phyloP scores from a whole-genome alignment of 2,113 vertebrate genomes.

The Anarrhichthys ocellatus region DNA sequence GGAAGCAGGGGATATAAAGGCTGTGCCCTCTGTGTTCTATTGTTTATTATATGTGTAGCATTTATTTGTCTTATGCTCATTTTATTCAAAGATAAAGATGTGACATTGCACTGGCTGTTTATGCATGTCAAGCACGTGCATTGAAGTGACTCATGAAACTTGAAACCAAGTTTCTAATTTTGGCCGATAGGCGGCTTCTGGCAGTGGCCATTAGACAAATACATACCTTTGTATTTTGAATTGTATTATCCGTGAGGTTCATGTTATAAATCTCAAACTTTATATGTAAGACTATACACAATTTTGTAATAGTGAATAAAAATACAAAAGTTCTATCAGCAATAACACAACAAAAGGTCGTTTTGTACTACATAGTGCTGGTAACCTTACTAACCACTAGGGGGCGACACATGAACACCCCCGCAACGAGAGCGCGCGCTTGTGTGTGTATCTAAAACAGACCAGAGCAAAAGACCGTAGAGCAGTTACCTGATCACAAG shows the following conservation, averaged over 20 bases:
- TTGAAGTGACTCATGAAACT: constrained; percentile 19
- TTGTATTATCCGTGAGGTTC: neutral
- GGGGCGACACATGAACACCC: constrained; percentile 58
- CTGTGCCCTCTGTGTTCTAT: neutral
- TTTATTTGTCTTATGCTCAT: neutral
- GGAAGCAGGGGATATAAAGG: neutral
- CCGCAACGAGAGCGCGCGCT: constrained; percentile 30
- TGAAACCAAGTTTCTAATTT: constrained; percentile 6
- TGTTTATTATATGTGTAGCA: neutral
- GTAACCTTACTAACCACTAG: constrained; percentile 40
- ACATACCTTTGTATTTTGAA: neutral
- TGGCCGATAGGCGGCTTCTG: constrained; percentile 10
- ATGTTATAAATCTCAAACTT: neutral
- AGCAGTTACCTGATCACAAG: constrained; percentile 2
- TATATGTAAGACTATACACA: neutral
- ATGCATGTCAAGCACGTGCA: constrained; percentile 13
- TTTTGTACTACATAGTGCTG: neutral
- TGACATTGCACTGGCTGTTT: neutral
- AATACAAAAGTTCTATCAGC: neutral
- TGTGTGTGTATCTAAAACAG: constrained; percentile 35
- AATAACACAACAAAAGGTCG: neutral
- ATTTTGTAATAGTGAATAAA: neutral
- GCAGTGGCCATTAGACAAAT: neutral
- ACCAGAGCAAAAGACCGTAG: constrained; percentile 63
- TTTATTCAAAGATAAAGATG: neutral